Percentiles rank a stretch among this genome's conserved stretches.
These are phyloP conservation scores for Regulus satrapa DNA, from an alignment of 2,113 vertebrate species.

Conservation along the genomic window DNA sequence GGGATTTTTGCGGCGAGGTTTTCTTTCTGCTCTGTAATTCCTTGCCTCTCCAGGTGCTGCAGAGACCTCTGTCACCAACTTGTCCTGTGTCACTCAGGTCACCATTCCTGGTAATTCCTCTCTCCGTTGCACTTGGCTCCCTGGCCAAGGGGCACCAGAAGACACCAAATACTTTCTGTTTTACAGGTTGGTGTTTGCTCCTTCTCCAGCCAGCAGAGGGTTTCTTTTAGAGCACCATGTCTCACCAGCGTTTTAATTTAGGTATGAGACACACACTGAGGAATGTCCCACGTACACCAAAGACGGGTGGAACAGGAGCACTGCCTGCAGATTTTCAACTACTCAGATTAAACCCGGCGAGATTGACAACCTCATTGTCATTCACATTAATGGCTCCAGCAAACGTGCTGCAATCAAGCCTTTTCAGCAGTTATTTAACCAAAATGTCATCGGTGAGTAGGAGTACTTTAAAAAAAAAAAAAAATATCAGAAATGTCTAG, in stretches of 20 bases:
- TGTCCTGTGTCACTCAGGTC: slow-evolving; percentile 56
- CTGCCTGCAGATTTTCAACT: slow-evolving; percentile 27
- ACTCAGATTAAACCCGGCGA: slow-evolving; percentile 26
- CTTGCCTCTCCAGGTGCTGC: slow-evolving; percentile 41
- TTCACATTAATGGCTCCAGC: slow-evolving; percentile 71
- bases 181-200: slow-evolving; percentile 66
- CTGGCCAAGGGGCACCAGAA: slow-evolving; percentile 56
- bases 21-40: background rate
- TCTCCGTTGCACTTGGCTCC: slow-evolving; percentile 66
- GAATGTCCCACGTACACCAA: slow-evolving; percentile 50
- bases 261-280: slow-evolving; percentile 34
- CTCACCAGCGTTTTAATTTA: slow-evolving; percentile 3
- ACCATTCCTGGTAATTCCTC: background rate
- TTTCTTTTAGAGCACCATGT: background rate
- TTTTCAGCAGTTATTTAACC: slow-evolving; percentile 57
- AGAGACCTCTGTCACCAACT: slow-evolving; percentile 52
- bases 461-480: background rate
- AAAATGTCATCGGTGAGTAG: slow-evolving; percentile 67
- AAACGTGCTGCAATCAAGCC: slow-evolving; percentile 42
- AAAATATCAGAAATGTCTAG: background rate
- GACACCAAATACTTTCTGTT: slow-evolving; percentile 70
- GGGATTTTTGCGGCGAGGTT: background rate
- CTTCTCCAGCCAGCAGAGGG: background rate
- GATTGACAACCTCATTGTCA: background rate
- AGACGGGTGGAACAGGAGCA: slow-evolving; percentile 15